Percentiles rank a stretch among this genome's conserved stretches.
Conservation (phyloP, 2,888 invertebrate species). For the Leptinotarsa peninsularis region DNA sequence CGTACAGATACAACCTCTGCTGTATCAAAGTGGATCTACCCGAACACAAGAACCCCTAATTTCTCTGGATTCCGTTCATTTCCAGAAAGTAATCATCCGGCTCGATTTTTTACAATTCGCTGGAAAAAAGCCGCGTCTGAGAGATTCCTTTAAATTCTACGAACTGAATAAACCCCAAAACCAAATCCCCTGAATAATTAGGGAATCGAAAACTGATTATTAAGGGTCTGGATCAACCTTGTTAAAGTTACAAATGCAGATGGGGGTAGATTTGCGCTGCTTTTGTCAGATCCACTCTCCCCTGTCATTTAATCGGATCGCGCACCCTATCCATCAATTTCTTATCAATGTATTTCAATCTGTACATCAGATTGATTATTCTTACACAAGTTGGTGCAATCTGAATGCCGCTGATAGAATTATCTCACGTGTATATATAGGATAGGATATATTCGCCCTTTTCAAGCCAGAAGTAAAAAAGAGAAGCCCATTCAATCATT, state of each 20-base stretch:
- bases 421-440: slow-evolving; percentile 30
- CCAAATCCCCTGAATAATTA: slow-evolving; percentile 54
- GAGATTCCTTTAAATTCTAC: slow-evolving; percentile 25
- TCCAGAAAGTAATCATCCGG: slow-evolving; percentile 16
- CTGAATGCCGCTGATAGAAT: slow-evolving; percentile 26
- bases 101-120: slow-evolving; percentile 2
- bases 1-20: background rate
- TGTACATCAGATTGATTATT: slow-evolving; percentile 39
- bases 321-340: slow-evolving; percentile 56
- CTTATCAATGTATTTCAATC: slow-evolving; percentile 52
- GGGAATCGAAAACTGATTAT: slow-evolving; percentile 59
- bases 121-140: slow-evolving; percentile 1
- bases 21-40: background rate
- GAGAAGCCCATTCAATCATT: slow-evolving; percentile 31
- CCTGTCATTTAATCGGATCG: slow-evolving; percentile 57
- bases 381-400: slow-evolving; percentile 26
- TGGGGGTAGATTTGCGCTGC: slow-evolving; percentile 54
- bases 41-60: background rate
- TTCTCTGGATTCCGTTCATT: background rate
- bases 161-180: slow-evolving; percentile 34
- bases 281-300: slow-evolving; percentile 58
- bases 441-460: slow-evolving; percentile 22
- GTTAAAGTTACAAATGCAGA: slow-evolving; percentile 58
- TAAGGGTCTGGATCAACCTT: slow-evolving; percentile 51
- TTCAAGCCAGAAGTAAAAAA: slow-evolving; percentile 25